Evolutionary conservation across 2,113 vertebrate genomes (phyloP), one percentile per base, ranked within the genome.

Genomic region (Gorsachius goisagi): DNA sequence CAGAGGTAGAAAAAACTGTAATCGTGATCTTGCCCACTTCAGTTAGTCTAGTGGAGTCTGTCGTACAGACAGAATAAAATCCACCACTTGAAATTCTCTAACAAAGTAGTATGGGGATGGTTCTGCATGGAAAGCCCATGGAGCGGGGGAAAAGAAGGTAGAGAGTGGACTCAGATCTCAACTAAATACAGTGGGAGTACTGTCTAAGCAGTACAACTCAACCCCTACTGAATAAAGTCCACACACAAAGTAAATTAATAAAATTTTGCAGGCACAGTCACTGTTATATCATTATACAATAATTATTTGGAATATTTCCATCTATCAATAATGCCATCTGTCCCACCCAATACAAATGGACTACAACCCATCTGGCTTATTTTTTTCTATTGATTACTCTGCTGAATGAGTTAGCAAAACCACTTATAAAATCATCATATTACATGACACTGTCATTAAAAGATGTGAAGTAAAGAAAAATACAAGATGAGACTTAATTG

Each of bases 311-410:
- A 98, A 91, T 97, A 93, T 94, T 97, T 98, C 97, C 98, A 98
- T 94, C 97, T 97, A 98, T 97, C 98, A 98, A 97, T 98, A 98
- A 97, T 96, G 93, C 98, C 98, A 98, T 98, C 97, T 98, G 98
- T 98, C 96, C 85, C 94, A 96, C 60, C 94, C 97, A 98, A 98
- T 98, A 98, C 91, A 98, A 98, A 97, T 76, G 97, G 97, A 97
- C 97, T 96, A 88, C 94, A 97, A 96, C 92, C 97, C 98, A 98
- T 97, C 96, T 97, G 97, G 97, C 97, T 98, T 85, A 97, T 85
- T 97, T 98, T 96, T 89, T 95, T 88, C 89, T 97, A 97, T 97
- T 97, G 97, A 98, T 98, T 97, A 98, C 82, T 97, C 83, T 97
- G 95, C 92, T 96, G 98, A 98, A 98, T 97, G 97, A 97, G 93